Conservation (phyloP, 2,888 invertebrate genomes). For the Gibbula magus region DNA sequence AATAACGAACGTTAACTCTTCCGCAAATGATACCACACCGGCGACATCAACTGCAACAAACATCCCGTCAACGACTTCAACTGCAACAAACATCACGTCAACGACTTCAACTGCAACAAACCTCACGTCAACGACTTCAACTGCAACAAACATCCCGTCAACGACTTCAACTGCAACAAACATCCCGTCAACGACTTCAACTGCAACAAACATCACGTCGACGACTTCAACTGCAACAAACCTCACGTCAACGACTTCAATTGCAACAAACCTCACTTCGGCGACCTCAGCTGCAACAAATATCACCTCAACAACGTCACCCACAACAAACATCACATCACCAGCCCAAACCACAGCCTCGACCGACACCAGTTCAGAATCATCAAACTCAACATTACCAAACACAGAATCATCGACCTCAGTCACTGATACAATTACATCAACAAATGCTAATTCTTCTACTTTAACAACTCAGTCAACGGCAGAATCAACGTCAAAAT, state of each 20-base stretch:
- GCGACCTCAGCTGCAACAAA: no score
- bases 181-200: no score
- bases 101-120: background rate
- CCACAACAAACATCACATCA: background rate
- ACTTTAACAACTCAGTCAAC: no score
- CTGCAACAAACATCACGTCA: background rate
- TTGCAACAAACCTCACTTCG: no score
- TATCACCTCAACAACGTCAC: background rate
- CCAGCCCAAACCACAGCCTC: slow-evolving; percentile 39
- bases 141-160: background rate
- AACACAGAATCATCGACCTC: background rate
- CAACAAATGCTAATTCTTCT: no score
- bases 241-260: background rate
- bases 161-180: no score
- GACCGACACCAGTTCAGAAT: background rate
- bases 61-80: background rate
- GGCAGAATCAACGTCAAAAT: background rate
- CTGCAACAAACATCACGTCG: no score
- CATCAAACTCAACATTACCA: slow-evolving; percentile 25
- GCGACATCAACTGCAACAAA: background rate
- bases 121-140: background rate
- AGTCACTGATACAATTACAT: no score
- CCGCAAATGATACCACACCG: background rate
- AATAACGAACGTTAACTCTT: background rate
- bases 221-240: background rate